phyloP scores from a whole-genome alignment of 2,113 vertebrate genomes.

The Etheostoma cragini region DNA sequence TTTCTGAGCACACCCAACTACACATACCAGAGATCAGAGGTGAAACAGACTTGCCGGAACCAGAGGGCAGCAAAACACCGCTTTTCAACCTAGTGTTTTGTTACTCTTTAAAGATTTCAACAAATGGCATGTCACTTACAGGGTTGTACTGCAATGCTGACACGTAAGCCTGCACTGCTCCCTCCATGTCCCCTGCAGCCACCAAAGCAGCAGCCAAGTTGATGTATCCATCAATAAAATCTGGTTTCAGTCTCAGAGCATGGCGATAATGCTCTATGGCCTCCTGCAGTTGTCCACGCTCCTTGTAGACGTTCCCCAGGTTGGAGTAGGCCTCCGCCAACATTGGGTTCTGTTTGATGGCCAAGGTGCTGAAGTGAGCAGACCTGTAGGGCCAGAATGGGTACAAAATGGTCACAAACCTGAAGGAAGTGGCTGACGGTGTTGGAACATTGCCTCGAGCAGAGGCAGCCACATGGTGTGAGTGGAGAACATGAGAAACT shows the following conservation, averaged over 20 bases:
- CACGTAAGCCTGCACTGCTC: slow-evolving; percentile 98
- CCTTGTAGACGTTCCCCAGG: slow-evolving; percentile 98
- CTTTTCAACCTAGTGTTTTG: background rate
- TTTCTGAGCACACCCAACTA: background rate
- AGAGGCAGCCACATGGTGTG: background rate
- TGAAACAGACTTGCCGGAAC: background rate
- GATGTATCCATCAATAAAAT: slow-evolving; percentile 99
- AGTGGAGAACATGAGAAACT: background rate
- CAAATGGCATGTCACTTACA: slow-evolving; percentile 82
- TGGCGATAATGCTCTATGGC: slow-evolving; percentile 98
- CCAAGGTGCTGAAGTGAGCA: slow-evolving; percentile 98
- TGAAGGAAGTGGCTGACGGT: background rate
- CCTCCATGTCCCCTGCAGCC: slow-evolving; percentile 99
- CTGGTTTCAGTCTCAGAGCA: slow-evolving; percentile 95
- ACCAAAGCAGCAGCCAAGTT: slow-evolving; percentile 97
- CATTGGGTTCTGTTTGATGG: slow-evolving; percentile 99
- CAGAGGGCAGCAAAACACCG: background rate
- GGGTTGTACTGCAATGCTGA: slow-evolving; percentile 99
- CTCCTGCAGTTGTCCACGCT: slow-evolving; percentile 97
- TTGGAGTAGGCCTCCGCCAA: slow-evolving; percentile 99
- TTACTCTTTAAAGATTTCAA: background rate
- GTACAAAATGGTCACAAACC: background rate
- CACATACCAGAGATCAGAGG: background rate
- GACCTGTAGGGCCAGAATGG: slow-evolving; percentile 84
- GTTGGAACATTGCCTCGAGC: background rate